These are phyloP conservation scores for Eubasilissa regina DNA, from an alignment of 1,140 invertebrate species.

Conservation along the genomic window DNA sequence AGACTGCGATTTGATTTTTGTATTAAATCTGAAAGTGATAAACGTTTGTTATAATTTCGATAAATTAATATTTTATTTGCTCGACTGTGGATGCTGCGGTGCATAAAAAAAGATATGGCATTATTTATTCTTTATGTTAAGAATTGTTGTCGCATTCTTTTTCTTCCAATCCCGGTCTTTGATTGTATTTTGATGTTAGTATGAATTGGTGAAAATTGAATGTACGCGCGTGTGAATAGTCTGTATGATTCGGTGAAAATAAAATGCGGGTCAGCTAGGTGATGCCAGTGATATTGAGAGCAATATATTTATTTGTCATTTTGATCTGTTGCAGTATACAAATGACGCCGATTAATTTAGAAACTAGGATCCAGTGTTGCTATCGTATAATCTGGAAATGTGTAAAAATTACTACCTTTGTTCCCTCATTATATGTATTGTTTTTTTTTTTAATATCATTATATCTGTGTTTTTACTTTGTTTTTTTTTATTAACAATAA, in stretches of 20 bases:
- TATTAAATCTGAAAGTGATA: too few relatives aligned
- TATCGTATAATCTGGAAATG: not conserved
- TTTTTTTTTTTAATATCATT: constrained; percentile 28
- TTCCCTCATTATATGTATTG: constrained; percentile 20
- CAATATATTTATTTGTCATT: constrained; percentile 1
- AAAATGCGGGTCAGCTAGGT: not conserved
- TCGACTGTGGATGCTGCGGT: too few relatives aligned
- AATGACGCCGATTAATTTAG: not conserved
- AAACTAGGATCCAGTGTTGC: constrained; percentile 42
- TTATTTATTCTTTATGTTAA: too few relatives aligned
- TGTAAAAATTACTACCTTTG: constrained; percentile 27
- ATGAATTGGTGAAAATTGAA: not conserved
- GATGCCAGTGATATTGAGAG: constrained; percentile 17
- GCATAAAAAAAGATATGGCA: too few relatives aligned
- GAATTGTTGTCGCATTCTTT: too few relatives aligned
- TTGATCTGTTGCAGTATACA: not conserved
- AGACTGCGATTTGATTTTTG: too few relatives aligned
- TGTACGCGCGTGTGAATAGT: not conserved
- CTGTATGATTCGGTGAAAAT: not conserved
- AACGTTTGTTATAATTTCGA: too few relatives aligned
- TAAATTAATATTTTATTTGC: too few relatives aligned
- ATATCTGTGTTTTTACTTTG: constrained; percentile 20
- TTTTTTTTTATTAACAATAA: constrained; percentile 23
- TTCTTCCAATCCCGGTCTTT: too few relatives aligned
- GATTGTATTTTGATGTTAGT: not conserved